phyloP scores from a whole-genome alignment of 2,888 invertebrate species.

The Amphipoea oculea region DNA sequence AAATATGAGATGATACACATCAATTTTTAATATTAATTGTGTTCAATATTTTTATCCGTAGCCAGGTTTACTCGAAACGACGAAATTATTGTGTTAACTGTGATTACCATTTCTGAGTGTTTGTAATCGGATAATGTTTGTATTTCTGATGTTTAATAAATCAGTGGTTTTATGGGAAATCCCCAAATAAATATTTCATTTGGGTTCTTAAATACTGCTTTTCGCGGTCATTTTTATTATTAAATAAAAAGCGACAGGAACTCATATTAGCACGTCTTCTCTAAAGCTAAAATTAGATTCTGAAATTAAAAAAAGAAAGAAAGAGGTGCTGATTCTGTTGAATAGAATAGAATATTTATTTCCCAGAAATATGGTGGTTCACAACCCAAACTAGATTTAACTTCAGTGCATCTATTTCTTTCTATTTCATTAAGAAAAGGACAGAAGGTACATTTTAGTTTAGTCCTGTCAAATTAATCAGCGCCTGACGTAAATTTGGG shows the following conservation, averaged over 20 bases:
- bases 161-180: not conserved
- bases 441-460: too few species aligned
- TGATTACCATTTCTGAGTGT: not conserved
- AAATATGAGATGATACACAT: not conserved
- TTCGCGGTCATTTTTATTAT: not conserved
- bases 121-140: not conserved
- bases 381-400: too few species aligned
- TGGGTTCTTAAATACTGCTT: not conserved
- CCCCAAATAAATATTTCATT: not conserved
- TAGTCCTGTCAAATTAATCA: too few species aligned
- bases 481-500: too few species aligned
- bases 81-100: not conserved
- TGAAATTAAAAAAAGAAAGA: too few species aligned
- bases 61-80: not conserved
- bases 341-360: too few species aligned
- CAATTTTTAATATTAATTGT: not conserved
- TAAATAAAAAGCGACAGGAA: not conserved
- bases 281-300: not conserved
- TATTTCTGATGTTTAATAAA: not conserved
- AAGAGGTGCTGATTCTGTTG: too few species aligned
- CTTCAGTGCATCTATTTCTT: too few species aligned
- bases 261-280: not conserved
- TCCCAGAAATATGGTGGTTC: too few species aligned
- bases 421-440: too few species aligned
- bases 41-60: not conserved